Evolutionary conservation across 1,140 invertebrate genomes (phyloP).

Genomic region (Aethina tumida): DNA sequence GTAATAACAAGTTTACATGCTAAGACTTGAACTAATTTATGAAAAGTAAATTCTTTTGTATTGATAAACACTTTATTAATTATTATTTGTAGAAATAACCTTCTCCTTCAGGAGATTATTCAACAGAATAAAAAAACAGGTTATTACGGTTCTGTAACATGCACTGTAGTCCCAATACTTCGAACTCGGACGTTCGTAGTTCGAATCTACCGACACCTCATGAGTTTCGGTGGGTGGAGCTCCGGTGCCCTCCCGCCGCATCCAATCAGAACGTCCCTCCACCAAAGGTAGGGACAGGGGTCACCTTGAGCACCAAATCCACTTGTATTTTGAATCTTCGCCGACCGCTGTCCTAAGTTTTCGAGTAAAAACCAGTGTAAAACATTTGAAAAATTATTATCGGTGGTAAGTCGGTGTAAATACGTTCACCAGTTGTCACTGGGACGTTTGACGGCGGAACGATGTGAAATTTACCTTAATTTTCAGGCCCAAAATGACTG

Average conservation of each 20-base stretch:
- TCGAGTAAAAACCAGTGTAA: slow-evolving; percentile 3
- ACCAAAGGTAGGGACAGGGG: slow-evolving; percentile 11
- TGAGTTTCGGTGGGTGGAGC: no score
- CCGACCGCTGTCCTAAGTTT: slow-evolving; percentile 1
- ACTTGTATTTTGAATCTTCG: slow-evolving; percentile 12
- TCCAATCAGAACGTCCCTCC: not conserved
- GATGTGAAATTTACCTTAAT: slow-evolving; percentile 1
- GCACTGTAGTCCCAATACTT: no score
- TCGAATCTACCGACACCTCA: no score
- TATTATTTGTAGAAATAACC: no score
- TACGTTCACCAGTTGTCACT: slow-evolving; percentile 3
- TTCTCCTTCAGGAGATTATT: no score
- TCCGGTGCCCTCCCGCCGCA: not conserved
- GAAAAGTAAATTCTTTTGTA: no score
- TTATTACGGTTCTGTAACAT: no score
- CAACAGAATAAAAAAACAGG: no score
- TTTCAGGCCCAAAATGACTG: slow-evolving; percentile 40
- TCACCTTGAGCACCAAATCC: slow-evolving; percentile 20
- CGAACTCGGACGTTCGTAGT: no score
- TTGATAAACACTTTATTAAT: no score
- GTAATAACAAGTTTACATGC: no score
- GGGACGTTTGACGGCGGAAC: slow-evolving; percentile 2
- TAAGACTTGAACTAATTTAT: no score
- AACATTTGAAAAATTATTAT: slow-evolving; percentile 2
- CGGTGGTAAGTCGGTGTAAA: not conserved